These are phyloP conservation scores for Araneus ventricosus DNA, from an alignment of 1,140 invertebrate genomes.

Conservation along the genomic window DNA sequence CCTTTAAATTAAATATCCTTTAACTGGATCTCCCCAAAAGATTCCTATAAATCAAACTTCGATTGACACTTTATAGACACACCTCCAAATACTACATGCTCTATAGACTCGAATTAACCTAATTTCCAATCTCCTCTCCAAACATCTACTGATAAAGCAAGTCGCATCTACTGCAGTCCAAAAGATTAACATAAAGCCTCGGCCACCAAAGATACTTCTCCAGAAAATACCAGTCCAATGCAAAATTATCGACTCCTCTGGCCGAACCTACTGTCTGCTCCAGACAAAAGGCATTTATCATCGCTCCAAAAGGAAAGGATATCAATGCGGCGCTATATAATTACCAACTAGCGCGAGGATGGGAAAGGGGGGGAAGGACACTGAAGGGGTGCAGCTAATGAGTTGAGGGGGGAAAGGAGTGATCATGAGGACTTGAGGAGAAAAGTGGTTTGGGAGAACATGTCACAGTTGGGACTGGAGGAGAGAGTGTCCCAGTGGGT, in stretches of 20 bases:
- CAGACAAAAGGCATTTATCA: constrained; percentile 64
- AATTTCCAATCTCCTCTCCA: too few species aligned
- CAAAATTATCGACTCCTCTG: constrained; percentile 13
- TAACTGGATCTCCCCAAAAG: too few species aligned
- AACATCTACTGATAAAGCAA: too few species aligned
- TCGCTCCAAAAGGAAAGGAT: constrained; percentile 12
- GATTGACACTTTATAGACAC: too few species aligned
- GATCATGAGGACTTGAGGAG: not conserved
- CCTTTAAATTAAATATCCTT: too few species aligned
- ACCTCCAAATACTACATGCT: too few species aligned
- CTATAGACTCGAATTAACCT: too few species aligned
- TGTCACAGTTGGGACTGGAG: not conserved
- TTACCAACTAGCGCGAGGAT: not conserved
- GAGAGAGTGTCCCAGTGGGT: not conserved
- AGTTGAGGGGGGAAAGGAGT: constrained; percentile 41
- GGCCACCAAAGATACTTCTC: not conserved
- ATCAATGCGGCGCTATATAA: constrained; percentile 60
- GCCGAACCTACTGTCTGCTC: not conserved
- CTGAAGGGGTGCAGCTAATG: constrained; percentile 3
- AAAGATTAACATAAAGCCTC: too few species aligned
- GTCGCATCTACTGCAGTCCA: too few species aligned
- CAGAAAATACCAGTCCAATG: not conserved
- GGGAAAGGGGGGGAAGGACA: not conserved
- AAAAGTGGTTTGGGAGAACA: not conserved
- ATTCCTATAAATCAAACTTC: too few species aligned